These are phyloP conservation scores for Oreochromis niloticus DNA, from an alignment of 2,113 vertebrate species.

Conservation along the genomic window DNA sequence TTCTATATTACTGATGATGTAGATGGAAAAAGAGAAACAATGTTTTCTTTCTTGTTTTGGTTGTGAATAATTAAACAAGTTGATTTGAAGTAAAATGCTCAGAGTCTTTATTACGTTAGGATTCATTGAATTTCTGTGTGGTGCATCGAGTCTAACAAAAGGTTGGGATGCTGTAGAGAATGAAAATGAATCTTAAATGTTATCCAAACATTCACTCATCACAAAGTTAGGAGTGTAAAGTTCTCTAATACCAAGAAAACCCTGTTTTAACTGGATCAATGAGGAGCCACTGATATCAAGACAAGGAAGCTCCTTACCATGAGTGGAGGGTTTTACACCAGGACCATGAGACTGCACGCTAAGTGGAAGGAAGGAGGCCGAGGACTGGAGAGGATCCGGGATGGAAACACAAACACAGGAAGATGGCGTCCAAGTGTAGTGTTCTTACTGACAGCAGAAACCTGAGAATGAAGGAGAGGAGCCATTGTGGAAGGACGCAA, in stretches of 20 bases:
- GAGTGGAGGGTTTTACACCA: background rate
- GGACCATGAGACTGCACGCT: background rate
- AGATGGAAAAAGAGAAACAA: slow-evolving; percentile 26
- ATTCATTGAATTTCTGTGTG: background rate
- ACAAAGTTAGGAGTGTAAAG: background rate
- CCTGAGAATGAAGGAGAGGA: background rate
- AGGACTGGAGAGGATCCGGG: background rate
- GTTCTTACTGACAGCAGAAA: background rate
- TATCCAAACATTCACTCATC: background rate
- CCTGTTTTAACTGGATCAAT: background rate
- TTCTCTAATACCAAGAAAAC: background rate
- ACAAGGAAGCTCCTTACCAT: background rate
- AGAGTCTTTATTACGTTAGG: background rate
- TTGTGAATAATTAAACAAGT: slow-evolving; percentile 72
- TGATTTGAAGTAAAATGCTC: slow-evolving; percentile 40
- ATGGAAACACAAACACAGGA: background rate
- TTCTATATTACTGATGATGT: slow-evolving; percentile 44
- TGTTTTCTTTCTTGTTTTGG: slow-evolving; percentile 41
- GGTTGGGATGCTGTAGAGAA: background rate
- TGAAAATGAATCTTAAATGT: background rate
- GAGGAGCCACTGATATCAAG: background rate
- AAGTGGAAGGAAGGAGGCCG: background rate
- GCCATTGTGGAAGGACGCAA: background rate
- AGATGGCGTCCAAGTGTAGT: background rate
- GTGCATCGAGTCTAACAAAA: background rate